A percentile compares a stretch with the other conserved stretches of the same genome.
Conservation (phyloP, 2,113 vertebrate genomes). For the Lethenteron camtschaticum region DNA sequence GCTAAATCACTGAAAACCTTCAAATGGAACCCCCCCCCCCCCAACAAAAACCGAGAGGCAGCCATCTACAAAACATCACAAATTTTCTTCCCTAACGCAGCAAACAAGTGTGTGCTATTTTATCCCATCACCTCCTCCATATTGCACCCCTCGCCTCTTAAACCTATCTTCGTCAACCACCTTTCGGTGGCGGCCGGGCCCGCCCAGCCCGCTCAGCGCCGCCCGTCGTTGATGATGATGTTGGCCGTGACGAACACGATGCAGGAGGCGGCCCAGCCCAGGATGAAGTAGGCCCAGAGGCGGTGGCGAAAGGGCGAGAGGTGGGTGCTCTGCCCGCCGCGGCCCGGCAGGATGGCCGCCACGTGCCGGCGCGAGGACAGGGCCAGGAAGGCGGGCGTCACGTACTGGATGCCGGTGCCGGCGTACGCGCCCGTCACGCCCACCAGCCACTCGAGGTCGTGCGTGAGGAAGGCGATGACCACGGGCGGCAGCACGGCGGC, state of each 20-base stretch:
- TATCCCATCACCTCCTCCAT: too few species aligned
- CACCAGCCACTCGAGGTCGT: slow-evolving; percentile 74
- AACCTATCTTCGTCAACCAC: too few species aligned
- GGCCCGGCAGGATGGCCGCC: slow-evolving; percentile 39
- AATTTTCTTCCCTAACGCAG: too few species aligned
- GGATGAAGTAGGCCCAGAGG: slow-evolving; percentile 70
- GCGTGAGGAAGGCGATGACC: slow-evolving; percentile 77
- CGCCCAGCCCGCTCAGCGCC: slow-evolving; percentile 14
- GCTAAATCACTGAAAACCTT: too few species aligned
- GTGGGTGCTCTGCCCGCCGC: slow-evolving; percentile 43
- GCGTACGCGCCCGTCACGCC: slow-evolving; percentile 82
- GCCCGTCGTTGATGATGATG: slow-evolving; percentile 56
- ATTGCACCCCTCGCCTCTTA: too few species aligned
- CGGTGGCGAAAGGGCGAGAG: slow-evolving; percentile 58
- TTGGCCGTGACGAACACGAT: slow-evolving; percentile 84
- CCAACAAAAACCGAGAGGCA: too few species aligned
- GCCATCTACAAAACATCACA: too few species aligned
- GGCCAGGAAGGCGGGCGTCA: slow-evolving; percentile 55
- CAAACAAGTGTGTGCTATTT: too few species aligned
- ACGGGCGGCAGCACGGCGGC: slow-evolving; percentile 64
- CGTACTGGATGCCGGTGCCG: slow-evolving; percentile 80
- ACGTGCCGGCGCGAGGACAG: slow-evolving; percentile 40
- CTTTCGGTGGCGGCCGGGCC: too few species aligned
- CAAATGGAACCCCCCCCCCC: too few species aligned
- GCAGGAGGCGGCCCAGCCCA: slow-evolving; percentile 59